Evolutionary conservation across 2,797 vertebrate species (phyloP), one percentile per base, ranked within the genome.

Genomic region (Serranus cabrilla): DNA sequence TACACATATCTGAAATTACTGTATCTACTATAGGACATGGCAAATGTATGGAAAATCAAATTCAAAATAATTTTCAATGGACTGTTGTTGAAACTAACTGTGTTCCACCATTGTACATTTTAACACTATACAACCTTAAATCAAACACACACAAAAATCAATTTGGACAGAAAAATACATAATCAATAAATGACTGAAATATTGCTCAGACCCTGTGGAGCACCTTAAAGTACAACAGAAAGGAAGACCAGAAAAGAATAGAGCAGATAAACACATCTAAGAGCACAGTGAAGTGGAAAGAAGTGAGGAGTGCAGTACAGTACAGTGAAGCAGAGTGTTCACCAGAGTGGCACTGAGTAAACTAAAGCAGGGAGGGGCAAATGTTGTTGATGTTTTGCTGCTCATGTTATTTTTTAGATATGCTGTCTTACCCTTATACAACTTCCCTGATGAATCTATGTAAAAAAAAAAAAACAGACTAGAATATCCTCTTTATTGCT

Each of bases 401-500:
- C 17, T 78, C 4, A 34, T 52, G 21, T 74, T 72, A 62, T 65
- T 54, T 54, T 51, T 71, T 50, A 59, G 46, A 52, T 0, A 3
- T 45, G 12, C 16, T 45, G 34, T 71, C 40, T 14, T 20, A 49
- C 18, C 42, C 21, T 31, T 49, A n/a, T 3, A 50, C 3, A 27
- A 25, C 54, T 18, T 66, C 47, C 37, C 43, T 21, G 43, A 78
- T 61, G 49, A 78, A 67, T 50, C 43, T 45, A 10, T 0, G 2
- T n/a, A 27, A 76, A 74, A 57, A 72, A 51, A 27, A 27, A 27
- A 27, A 27, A 27, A 3, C 34, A 31, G 50, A 66, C 31, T 47
- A 40, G 42, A 73, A 55, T 5, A 72, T 67, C 43, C 34, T 61
- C 62, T 80, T 56, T 58, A 62, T 64, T 58, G 39, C 50, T 80